A percentile compares a stretch with the other conserved stretches of the same genome.
These are phyloP conservation scores for Meteorus sp. DNA, from an alignment of 1,140 invertebrate genomes.

Conservation along the genomic window DNA sequence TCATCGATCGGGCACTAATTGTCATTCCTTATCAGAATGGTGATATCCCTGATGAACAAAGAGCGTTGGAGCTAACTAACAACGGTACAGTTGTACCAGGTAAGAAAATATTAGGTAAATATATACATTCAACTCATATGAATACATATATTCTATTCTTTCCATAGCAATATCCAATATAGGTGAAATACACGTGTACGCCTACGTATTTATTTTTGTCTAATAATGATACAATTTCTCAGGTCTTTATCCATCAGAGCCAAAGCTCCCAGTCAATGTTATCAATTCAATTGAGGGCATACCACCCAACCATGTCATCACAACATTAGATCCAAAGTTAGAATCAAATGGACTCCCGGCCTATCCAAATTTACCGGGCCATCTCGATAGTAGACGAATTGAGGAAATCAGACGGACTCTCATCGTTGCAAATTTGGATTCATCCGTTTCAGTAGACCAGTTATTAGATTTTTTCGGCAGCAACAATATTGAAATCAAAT, in stretches of 20 bases:
- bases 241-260: slow-evolving; percentile 76
- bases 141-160: not conserved
- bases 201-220: no score
- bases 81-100: slow-evolving; percentile 82
- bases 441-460: slow-evolving; percentile 72
- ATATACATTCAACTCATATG: not conserved
- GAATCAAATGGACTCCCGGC: slow-evolving; percentile 80
- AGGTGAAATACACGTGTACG: no score
- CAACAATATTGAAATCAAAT: slow-evolving; percentile 91
- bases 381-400: slow-evolving; percentile 86
- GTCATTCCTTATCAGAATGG: slow-evolving; percentile 87
- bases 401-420: slow-evolving; percentile 95
- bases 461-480: slow-evolving; percentile 83
- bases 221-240: slow-evolving; percentile 12
- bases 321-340: slow-evolving; percentile 89
- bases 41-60: slow-evolving; percentile 94
- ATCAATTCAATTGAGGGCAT: slow-evolving; percentile 85
- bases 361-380: slow-evolving; percentile 91
- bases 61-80: slow-evolving; percentile 86
- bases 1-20: slow-evolving; percentile 96
- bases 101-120: slow-evolving; percentile 24
- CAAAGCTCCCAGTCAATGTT: slow-evolving; percentile 85
- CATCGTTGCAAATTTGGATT: slow-evolving; percentile 73
- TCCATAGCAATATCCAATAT: no score
- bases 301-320: slow-evolving; percentile 78